phyloP scores from a whole-genome alignment of 1,140 invertebrate genomes.

The Whitmania pigra region DNA sequence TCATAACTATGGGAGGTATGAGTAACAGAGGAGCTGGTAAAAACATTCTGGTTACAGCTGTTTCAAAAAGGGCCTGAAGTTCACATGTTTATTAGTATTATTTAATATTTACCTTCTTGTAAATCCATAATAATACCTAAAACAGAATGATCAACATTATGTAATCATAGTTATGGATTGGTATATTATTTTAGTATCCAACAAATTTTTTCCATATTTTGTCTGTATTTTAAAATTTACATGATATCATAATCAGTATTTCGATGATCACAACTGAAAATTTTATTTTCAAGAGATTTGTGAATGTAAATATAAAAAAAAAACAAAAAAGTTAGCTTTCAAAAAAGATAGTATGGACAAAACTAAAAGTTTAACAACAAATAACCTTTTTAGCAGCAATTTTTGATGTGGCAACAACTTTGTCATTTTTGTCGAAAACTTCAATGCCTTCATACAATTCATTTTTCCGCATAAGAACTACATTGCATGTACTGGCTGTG shows the following conservation, averaged over 20 bases:
- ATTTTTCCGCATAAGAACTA: constrained; percentile 46
- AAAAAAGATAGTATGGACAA: background rate
- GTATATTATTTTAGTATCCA: no score
- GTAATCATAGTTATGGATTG: no score
- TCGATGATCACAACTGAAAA: no score
- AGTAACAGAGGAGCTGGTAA: constrained; percentile 42
- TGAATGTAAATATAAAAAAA: no score
- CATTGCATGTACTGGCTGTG: constrained; percentile 44
- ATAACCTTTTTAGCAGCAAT: constrained; percentile 44
- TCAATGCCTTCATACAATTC: constrained; percentile 46
- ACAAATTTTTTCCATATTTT: no score
- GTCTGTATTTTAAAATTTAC: no score
- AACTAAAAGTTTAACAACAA: background rate
- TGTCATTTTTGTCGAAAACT: constrained; percentile 41
- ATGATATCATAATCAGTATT: no score
- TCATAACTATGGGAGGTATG: constrained; percentile 41
- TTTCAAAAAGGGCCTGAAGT: constrained; percentile 39
- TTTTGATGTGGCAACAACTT: constrained; percentile 44
- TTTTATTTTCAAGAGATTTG: no score
- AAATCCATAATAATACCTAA: no score
- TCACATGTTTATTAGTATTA: no score
- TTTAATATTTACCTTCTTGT: no score
- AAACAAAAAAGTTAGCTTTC: background rate
- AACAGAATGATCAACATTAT: no score
- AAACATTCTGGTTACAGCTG: constrained; percentile 40